Percentiles rank a stretch among this genome's conserved stretches.
phyloP scores from a whole-genome alignment of 2,888 invertebrate species.

The Stratiomys singularior region DNA sequence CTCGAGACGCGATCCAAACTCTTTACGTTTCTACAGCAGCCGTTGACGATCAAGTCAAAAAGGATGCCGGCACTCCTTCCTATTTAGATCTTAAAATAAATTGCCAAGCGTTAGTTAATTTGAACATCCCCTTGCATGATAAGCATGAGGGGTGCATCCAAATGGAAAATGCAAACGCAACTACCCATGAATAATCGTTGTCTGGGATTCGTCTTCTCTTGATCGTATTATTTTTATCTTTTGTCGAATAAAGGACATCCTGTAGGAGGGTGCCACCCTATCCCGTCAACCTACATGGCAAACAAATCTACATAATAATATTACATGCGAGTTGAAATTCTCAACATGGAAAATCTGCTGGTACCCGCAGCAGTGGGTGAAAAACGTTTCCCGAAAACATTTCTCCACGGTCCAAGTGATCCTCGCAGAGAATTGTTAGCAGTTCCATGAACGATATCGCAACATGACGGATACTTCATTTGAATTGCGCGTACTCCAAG shows the following conservation, averaged over 20 bases:
- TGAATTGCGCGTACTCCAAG: neutral
- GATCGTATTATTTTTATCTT: conserved; percentile 25
- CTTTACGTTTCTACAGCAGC: no score
- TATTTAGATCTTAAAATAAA: neutral
- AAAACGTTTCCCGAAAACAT: conserved; percentile 20
- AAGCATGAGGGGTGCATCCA: neutral
- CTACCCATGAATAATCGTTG: conserved; percentile 27
- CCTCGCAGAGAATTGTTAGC: neutral
- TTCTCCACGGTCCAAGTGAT: conserved; percentile 44
- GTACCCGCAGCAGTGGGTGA: conserved; percentile 39
- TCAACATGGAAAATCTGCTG: conserved; percentile 35
- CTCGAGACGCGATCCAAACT: no score
- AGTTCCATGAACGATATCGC: neutral
- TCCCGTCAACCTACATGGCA: neutral
- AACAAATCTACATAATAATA: neutral
- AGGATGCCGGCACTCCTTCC: no score
- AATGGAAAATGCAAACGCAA: conserved; percentile 26
- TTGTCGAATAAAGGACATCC: conserved; percentile 42
- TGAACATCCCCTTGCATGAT: neutral
- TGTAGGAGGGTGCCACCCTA: conserved; percentile 37
- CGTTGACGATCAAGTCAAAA: no score
- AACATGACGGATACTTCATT: neutral
- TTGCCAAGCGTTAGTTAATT: no score
- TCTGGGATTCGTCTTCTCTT: conserved; percentile 30
- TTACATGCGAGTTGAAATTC: neutral